These are phyloP conservation scores for Nephrotoma appendiculata DNA, from an alignment of 2,888 invertebrate genomes.

Conservation along the genomic window DNA sequence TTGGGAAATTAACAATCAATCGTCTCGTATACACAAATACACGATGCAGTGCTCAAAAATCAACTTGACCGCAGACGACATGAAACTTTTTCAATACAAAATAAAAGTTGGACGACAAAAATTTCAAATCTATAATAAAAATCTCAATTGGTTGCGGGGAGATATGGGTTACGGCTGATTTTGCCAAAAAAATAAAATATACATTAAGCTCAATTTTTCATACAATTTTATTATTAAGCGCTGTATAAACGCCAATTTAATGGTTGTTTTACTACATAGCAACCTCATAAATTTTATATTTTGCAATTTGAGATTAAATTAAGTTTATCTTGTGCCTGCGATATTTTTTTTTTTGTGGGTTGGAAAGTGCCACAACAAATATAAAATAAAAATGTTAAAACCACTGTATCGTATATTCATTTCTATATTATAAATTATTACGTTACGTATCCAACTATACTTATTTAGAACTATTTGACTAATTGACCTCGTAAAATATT, in stretches of 20 bases:
- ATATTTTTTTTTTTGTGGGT: background rate
- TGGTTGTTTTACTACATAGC: background rate
- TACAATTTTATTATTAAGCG: background rate
- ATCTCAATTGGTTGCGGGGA: background rate
- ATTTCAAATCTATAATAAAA: background rate
- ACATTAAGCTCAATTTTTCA: background rate
- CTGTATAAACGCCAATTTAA: background rate
- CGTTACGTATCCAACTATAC: background rate
- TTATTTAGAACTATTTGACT: background rate
- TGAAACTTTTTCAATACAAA: background rate
- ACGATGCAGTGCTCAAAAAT: background rate
- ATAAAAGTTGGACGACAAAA: background rate
- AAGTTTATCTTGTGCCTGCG: background rate
- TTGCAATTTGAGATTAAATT: background rate
- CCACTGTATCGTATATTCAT: background rate
- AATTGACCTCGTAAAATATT: background rate
- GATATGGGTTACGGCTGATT: background rate
- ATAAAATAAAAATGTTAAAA: background rate
- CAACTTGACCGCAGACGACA: background rate
- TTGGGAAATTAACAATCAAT: background rate
- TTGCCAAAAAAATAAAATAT: background rate
- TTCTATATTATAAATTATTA: background rate
- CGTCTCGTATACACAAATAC: background rate
- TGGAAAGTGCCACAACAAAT: background rate
- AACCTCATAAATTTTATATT: background rate